These are phyloP conservation scores for Gorsachius magnificus DNA, from an alignment of 2,797 vertebrate species.

Conservation along the genomic window DNA sequence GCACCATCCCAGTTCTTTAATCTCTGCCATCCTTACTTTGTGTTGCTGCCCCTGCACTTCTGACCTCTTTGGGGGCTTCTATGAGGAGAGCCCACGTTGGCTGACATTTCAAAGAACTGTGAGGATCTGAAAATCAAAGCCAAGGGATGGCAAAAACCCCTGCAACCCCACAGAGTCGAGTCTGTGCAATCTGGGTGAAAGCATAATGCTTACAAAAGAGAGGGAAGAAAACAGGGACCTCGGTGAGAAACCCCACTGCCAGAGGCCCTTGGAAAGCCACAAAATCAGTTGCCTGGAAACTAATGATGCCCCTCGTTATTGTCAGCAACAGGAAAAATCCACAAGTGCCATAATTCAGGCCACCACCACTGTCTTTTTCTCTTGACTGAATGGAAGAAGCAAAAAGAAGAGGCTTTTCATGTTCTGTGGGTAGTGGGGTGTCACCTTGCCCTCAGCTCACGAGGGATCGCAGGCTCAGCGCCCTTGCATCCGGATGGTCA, in stretches of 20 bases:
- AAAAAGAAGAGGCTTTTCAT: background rate
- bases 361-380: background rate
- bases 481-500: background rate
- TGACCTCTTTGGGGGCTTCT: background rate
- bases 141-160: background rate
- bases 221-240: background rate
- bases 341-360: background rate
- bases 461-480: background rate
- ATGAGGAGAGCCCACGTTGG: background rate
- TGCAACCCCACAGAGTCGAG: background rate
- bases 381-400: background rate
- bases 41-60: background rate
- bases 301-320: background rate
- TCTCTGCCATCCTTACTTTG: background rate
- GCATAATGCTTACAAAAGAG: background rate
- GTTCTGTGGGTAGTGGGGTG: background rate
- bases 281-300: constrained; percentile 42
- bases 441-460: background rate
- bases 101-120: background rate
- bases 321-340: background rate
- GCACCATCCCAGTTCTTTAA: background rate
- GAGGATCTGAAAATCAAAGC: background rate
- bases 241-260: background rate
- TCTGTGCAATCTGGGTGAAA: background rate
- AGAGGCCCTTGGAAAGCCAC: constrained; percentile 5